Percentiles rank a stretch among this genome's conserved stretches.
Evolutionary conservation across 2,888 invertebrate genomes (phyloP).

Genomic region (Elgonia sp.): DNA sequence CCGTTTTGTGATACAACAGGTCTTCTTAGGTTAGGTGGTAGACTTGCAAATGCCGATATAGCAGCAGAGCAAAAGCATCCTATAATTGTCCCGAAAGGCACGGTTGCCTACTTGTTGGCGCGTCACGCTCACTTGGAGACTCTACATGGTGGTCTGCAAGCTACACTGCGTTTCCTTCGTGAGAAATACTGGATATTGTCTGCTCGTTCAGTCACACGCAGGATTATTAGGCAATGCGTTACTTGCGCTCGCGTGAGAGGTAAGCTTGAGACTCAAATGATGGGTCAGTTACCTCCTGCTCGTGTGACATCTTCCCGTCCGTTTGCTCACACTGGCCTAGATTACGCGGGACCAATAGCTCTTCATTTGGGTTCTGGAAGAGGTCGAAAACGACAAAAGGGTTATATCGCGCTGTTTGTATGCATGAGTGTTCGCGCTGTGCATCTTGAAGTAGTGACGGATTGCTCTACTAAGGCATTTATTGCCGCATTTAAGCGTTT

Average conservation of each 20-base stretch:
- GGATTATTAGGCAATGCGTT: background rate
- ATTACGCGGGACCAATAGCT: background rate
- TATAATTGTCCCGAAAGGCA: background rate
- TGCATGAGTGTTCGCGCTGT: slow-evolving; percentile 1
- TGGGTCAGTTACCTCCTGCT: slow-evolving; percentile 10
- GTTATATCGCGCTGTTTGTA: background rate
- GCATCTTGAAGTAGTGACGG: background rate
- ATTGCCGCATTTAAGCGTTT: background rate
- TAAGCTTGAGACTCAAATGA: background rate
- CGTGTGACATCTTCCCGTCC: background rate
- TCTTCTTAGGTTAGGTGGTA: no score
- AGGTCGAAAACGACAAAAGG: background rate
- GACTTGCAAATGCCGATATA: no score
- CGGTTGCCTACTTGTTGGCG: background rate
- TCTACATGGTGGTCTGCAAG: background rate
- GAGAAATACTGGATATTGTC: background rate
- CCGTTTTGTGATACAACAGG: no score
- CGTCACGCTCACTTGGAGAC: background rate
- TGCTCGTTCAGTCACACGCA: background rate
- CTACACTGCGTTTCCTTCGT: background rate
- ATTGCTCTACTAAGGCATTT: background rate
- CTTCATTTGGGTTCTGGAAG: background rate
- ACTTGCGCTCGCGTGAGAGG: background rate
- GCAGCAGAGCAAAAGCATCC: no score
- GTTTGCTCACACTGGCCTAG: background rate